A percentile compares a stretch with the other conserved stretches of the same genome.
phyloP scores from a whole-genome alignment of 2,888 invertebrate species.

The Nomada goodeniana region DNA sequence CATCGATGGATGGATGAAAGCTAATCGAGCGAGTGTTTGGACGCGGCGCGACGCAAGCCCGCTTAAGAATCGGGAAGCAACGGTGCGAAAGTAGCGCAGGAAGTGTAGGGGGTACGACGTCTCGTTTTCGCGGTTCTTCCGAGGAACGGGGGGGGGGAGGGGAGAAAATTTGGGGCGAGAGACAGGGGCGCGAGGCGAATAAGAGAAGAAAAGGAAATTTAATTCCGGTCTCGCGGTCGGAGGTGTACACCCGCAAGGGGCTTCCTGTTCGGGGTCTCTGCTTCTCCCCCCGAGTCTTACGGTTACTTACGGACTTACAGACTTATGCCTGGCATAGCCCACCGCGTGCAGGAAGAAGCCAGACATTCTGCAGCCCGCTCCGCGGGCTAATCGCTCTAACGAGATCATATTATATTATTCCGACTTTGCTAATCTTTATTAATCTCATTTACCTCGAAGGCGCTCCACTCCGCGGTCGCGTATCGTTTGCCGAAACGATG shows the following conservation, averaged over 20 bases:
- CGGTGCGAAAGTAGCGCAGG: too few species aligned
- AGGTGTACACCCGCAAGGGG: constrained; percentile 74
- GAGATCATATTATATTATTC: constrained; percentile 84
- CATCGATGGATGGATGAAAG: too few species aligned
- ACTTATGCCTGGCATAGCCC: constrained; percentile 70
- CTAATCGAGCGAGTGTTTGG: too few species aligned
- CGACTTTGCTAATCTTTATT: constrained; percentile 83
- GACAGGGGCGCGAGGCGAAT: constrained; percentile 9
- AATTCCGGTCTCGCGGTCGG: constrained; percentile 80
- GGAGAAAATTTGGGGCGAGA: not conserved
- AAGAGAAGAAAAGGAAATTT: constrained; percentile 60
- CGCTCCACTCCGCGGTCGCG: constrained; percentile 21
- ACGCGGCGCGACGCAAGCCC: fast-evolving
- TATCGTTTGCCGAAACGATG: constrained; percentile 34
- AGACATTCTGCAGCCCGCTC: constrained; percentile 80
- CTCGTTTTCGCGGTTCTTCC: not conserved
- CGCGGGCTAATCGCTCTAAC: constrained; percentile 82
- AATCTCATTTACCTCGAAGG: constrained; percentile 80
- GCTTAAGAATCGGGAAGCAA: too few species aligned
- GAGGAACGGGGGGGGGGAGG: too few species aligned
- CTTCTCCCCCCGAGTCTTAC: constrained; percentile 77
- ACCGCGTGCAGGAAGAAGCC: constrained; percentile 78
- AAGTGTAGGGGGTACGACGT: not conserved
- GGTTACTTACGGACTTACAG: constrained; percentile 80
- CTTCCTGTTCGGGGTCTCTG: constrained; percentile 73